Base-by-base conservation (phyloP, 2,888 invertebrate genomes). In the Girardia tigrina region DNA sequence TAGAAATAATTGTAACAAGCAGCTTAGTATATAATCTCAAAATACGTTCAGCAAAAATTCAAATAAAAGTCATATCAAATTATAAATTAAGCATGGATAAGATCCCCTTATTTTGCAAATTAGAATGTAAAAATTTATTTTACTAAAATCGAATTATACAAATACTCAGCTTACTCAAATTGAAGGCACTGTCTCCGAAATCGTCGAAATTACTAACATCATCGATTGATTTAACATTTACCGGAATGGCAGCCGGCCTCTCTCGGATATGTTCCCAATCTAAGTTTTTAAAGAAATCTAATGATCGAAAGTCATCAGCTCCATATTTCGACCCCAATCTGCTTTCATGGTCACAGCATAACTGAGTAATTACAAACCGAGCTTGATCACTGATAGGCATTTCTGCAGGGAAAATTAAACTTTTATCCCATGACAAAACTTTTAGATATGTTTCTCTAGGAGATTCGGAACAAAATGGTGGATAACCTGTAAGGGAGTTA, bases 151-250 rank as follows among this genome's bases (percentile, higher is more conserved):
- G n/a, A n/a, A n/a, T n/a, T n/a, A n/a, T n/a, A n/a, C n/a, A n/a
- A n/a, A n/a, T n/a, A n/a, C n/a, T n/a, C n/a, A 73, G 8, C 77
- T 77, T 70, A 77, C 77, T 77, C 73, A 77, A 77, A 36, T 26
- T 77, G 14, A 74, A 72, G 84, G 97, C 95, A 81, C 94, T 94
- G 86, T 98, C 97, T 4, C 97, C 97, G 88, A 99, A 99, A 82
- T 99, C 98, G 86, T 99, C 98, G 85, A 99, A 99, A 87, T 99
- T 98, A 79, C 95, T 95, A 70, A 98, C 98, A 86, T 99, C 98
- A 85, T 98, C 98, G 81, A 99, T 99, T 79, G 95, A 94, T 84
- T 91, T 91, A 77, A 99, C 94, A 84, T 94, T 93, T 27, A 98
- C 94, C 72, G 92, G 90, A 85, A 97, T 95, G 81, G 97, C 97